Evolutionary conservation across 2,888 invertebrate genomes (phyloP), one percentile per base, ranked within the genome.

Genomic region (Endomychus coccineus): DNA sequence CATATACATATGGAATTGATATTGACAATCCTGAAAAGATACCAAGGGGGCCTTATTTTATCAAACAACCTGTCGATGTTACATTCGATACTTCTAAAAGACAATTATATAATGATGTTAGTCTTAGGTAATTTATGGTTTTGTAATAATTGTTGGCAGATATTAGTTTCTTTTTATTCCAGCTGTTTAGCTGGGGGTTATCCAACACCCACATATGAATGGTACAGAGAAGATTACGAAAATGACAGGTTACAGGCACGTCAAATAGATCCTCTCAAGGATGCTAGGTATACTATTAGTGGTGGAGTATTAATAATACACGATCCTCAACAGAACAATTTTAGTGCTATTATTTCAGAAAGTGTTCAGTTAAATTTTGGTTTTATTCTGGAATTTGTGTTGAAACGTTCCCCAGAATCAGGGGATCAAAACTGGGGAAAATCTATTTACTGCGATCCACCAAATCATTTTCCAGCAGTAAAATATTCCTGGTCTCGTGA

Each of bases 391-490:
- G 90, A 92, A 64, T 94, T 94, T 54, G 91, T 90, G 66, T 73
- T 88, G 45, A 86, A 88, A 59, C 75, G 92, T 38, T 80, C 90
- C 0, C 71, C 78, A 25, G 92, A 92, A 66, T 74, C 73, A 43
- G 91, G 90, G 4, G 83, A 86, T 52, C 84, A 90, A 62, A 90
- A 91, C 65, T 92, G 91, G 91, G 92, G 92, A 19, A 92, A 91
- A 70, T 83, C 87, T 0, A 78, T 92, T 47, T 85, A 81, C 48
- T 94, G 92, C 67, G 91, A 92, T 69, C 88, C 94, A 9, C 95
- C 95, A 0, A 86, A 86, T 48, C 86, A 87, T 70, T 94, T 84
- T 62, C 91, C 94, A 4, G 74, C 78, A 36, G 87, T 94, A 0
- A 84, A 83, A 47, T 94, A 87, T 63, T 82, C 89, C 49, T 96